Percentiles rank a stretch among this genome's conserved stretches.
Conservation (phyloP, 1,140 invertebrate genomes). For the Planococcus citri region DNA sequence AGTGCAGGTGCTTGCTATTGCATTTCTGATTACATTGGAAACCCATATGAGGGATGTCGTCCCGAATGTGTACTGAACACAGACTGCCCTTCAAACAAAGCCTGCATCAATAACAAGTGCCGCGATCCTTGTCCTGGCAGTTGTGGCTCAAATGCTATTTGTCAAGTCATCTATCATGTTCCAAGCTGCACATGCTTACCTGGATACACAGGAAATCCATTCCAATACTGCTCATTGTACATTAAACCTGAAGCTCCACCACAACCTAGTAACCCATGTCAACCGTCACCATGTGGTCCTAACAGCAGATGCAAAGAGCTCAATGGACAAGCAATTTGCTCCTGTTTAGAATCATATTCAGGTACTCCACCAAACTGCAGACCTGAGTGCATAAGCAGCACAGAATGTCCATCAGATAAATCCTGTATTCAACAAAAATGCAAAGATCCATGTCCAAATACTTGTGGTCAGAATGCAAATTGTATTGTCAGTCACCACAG, state of each 20-base stretch:
- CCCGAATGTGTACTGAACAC: constrained; percentile 59
- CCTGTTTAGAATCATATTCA: constrained; percentile 43
- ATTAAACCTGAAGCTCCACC: constrained; percentile 29
- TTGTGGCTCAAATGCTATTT: constrained; percentile 58
- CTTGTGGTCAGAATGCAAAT: constrained; percentile 44
- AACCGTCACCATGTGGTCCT: constrained; percentile 59
- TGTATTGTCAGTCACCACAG: constrained; percentile 40
- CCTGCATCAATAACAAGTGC: constrained; percentile 55
- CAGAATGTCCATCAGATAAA: constrained; percentile 44
- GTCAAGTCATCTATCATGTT: constrained; percentile 56
- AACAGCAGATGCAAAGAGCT: constrained; percentile 48
- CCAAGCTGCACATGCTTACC: constrained; percentile 53
- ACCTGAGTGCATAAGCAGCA: constrained; percentile 47
- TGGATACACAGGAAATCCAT: constrained; percentile 58
- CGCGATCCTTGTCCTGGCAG: constrained; percentile 57
- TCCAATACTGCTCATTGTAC: constrained; percentile 39
- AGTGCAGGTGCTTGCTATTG: constrained; percentile 56
- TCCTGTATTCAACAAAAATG: constrained; percentile 48
- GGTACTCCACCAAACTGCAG: constrained; percentile 47
- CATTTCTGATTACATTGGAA: constrained; percentile 54
- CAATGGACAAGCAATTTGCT: constrained; percentile 48
- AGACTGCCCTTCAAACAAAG: constrained; percentile 53
- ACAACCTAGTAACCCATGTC: constrained; percentile 45
- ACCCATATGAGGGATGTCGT: constrained; percentile 59
- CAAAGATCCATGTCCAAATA: constrained; percentile 38